Conservation (phyloP, 1,140 invertebrate genomes). For the Octopus bimaculoides region DNA sequence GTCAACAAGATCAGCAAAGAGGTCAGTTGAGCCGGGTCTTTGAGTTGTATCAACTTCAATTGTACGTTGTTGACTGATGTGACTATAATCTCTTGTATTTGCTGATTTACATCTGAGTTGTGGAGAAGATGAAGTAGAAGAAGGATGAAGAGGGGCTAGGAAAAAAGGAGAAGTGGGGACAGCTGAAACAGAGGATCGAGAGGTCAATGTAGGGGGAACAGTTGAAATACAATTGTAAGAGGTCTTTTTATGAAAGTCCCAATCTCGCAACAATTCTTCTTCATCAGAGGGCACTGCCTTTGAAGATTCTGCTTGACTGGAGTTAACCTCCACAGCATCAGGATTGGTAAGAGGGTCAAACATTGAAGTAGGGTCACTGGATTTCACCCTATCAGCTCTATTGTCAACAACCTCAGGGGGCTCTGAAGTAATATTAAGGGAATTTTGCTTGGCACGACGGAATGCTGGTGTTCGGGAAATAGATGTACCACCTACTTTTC, state of each 20-base stretch:
- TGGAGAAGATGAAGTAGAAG: background rate
- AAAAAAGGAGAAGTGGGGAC: background rate
- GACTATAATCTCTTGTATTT: background rate
- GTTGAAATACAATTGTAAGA: background rate
- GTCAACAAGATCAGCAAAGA: background rate
- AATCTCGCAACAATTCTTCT: background rate
- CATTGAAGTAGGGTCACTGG: background rate
- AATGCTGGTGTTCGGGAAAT: slow-evolving; percentile 3
- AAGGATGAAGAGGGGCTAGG: background rate
- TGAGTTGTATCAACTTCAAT: background rate
- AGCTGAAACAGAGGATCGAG: background rate
- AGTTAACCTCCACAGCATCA: too few species aligned
- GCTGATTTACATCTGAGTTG: background rate
- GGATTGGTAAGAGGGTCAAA: background rate
- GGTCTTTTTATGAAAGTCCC: background rate
- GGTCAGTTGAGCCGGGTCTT: background rate
- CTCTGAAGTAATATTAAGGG: too few species aligned
- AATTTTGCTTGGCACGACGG: background rate
- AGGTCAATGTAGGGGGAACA: background rate
- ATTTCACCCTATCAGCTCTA: too few species aligned
- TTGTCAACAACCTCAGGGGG: too few species aligned
- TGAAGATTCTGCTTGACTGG: too few species aligned
- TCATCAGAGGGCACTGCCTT: background rate
- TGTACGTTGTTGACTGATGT: background rate
- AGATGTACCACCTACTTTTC: background rate